A percentile compares a stretch with the other conserved stretches of the same genome.
Conservation (phyloP, 2,113 vertebrate species). For the human region DNA sequence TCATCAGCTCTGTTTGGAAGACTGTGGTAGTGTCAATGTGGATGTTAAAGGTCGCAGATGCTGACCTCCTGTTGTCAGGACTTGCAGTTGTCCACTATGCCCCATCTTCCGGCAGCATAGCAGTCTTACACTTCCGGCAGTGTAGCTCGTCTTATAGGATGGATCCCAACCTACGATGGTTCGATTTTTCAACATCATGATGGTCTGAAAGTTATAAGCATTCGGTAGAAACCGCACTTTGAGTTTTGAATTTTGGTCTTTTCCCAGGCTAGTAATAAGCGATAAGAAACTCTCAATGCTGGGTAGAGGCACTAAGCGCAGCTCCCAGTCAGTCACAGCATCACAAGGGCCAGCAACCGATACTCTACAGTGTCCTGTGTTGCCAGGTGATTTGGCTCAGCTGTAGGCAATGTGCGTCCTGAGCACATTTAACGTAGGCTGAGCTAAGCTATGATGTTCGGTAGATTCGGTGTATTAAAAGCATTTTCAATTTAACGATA, state of each 20-base stretch:
- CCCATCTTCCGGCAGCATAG: not conserved
- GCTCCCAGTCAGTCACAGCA: not conserved
- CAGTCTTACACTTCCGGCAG: not conserved
- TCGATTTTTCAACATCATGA: not conserved
- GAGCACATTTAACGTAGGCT: not conserved
- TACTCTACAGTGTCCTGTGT: not conserved
- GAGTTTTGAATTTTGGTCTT: not conserved
- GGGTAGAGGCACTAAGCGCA: not conserved
- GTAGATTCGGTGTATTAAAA: not conserved
- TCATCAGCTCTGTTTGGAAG: not conserved
- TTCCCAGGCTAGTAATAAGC: not conserved
- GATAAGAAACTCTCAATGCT: not conserved
- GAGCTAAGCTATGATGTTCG: not conserved
- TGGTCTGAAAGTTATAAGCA: not conserved
- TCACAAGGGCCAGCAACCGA: not conserved
- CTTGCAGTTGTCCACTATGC: not conserved
- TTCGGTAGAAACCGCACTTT: not conserved
- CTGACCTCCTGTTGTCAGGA: not conserved
- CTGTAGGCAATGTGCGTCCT: not conserved
- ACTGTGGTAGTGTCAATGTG: rapidly evolving
- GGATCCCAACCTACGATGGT: not conserved
- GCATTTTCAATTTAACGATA: not conserved
- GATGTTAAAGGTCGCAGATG: not conserved
- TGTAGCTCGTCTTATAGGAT: not conserved
- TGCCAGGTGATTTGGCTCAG: not conserved